Base-by-base conservation (phyloP, 2,888 invertebrate species). In the Yponomeuta evonymella region DNA sequence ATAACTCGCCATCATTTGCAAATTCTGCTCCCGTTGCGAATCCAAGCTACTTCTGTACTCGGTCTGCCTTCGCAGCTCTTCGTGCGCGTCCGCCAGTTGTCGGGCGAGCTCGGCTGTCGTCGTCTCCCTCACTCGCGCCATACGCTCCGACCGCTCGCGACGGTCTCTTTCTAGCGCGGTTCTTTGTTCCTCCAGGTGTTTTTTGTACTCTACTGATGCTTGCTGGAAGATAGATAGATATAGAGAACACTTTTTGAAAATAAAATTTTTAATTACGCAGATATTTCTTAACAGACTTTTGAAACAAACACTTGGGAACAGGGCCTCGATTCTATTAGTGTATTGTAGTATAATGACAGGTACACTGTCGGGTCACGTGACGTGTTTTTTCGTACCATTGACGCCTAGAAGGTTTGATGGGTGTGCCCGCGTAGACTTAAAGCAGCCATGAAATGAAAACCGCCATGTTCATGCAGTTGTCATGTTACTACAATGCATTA, bases 11-110 rank as follows among this genome's bases (percentile, higher is more conserved):
- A 85, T 77, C 71, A 79, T 74, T 71, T 76, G 84, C 64, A 87
- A 85, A 74, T 89, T 89, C 2, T 85, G 83, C 43, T 76, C 79
- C 63, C 90, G 86, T 74, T 92, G 92, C 15, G 73, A 73, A 2
- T 75, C 81, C 73, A 92, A 76, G 30, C 75, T 78, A n/a, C 85
- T 81, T 72, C 86, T 84, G 72, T 89, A 91, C 8, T 87, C 83
- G 4, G 85, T 77, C 72, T 91, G 92, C 51, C 79, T 79, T 69
- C 74, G 78, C 67, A 90, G 71, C 73, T 89, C 91, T 4, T 82
- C 78, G 48, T 86, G 83, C 0, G 90, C 87, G 48, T 75, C 79
- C 2, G 83, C 77, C 33, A 90, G 74, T 36, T 79, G 82, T 4
- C 77, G 80, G 29, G 82, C 79, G 2, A 90, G 73, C 73, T 92